Evolutionary conservation across 2,888 invertebrate genomes (phyloP), one percentile per base, ranked within the genome.

Genomic region (Sinotaia quadrata): DNA sequence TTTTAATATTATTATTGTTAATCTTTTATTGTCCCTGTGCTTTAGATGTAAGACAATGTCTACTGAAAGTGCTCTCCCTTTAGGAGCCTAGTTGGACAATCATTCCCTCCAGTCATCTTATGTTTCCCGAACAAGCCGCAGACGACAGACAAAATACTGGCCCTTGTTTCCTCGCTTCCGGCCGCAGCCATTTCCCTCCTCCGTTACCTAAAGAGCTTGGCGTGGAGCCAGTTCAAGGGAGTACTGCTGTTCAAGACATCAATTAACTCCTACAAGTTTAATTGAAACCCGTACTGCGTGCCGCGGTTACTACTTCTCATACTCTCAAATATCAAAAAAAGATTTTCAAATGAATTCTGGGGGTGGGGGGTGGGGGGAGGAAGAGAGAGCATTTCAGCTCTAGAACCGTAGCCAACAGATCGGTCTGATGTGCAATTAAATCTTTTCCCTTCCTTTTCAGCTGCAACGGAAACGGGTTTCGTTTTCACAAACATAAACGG

Each of bases 311-410:
- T 65, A 31, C 15, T 56, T 54, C 24, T 47, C 56, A 44, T 65
- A 56, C 44, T 65, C 65, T 54, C 41, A 65, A 34, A 65, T 65
- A 65, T 65, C 65, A 54, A 24, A 65, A 37, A n/a, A n/a, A n/a
- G n/a, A n/a, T n/a, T n/a, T n/a, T n/a, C n/a, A n/a, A n/a, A n/a
- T n/a, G n/a, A n/a, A n/a, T n/a, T n/a, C n/a, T n/a, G n/a, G n/a
- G n/a, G n/a, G n/a, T n/a, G n/a, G n/a, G n/a, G n/a, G n/a, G 41
- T 65, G 52, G 37, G 44, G 41, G 54, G 44, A 56, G 65, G 56
- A 65, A 56, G 41, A 41, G 65, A 65, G 41, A 52, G 5, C 54
- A 27, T 52, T 37, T 47, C n/a, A 44, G 47, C 15, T 12, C 18
- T 10, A 24, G 52, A 36, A 8, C 31, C 33, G 37, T 29, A 56